Evolutionary conservation across 2,797 vertebrate species (phyloP).

Genomic region (Lerista edwardsae): DNA sequence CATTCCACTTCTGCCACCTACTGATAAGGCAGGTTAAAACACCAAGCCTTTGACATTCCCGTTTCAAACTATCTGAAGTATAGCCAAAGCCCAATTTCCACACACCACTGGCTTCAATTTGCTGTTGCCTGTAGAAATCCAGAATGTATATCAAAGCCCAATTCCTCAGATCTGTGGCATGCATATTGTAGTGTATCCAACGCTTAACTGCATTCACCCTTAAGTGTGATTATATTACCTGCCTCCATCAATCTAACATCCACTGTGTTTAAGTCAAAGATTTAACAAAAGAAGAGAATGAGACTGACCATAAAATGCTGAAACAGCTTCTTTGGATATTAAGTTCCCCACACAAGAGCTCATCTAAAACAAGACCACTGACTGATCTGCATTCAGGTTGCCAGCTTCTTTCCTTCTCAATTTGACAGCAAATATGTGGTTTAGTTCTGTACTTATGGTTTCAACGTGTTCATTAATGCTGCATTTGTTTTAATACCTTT

Average conservation of each 20-base stretch:
- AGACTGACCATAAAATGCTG: neutral
- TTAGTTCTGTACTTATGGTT: neutral
- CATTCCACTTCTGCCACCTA: neutral
- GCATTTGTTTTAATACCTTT: neutral
- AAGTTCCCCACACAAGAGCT: neutral
- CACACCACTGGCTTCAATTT: neutral
- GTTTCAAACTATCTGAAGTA: neutral
- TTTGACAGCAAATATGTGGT: neutral
- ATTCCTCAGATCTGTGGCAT: neutral
- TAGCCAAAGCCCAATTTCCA: neutral
- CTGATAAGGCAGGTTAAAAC: neutral
- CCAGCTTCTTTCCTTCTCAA: neutral
- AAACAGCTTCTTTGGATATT: neutral
- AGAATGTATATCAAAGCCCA: neutral
- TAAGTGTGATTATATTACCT: neutral
- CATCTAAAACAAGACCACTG: neutral
- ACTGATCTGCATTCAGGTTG: neutral
- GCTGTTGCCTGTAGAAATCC: neutral
- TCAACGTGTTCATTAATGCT: constrained; percentile 2
- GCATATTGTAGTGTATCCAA: neutral
- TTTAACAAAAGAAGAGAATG: neutral
- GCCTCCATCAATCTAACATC: neutral
- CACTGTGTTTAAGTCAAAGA: neutral
- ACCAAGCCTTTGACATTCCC: neutral
- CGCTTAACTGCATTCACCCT: neutral